Percentiles rank a stretch among this genome's conserved stretches.
Conservation (phyloP, 2,113 vertebrate genomes). For the Zosterops lateralis region DNA sequence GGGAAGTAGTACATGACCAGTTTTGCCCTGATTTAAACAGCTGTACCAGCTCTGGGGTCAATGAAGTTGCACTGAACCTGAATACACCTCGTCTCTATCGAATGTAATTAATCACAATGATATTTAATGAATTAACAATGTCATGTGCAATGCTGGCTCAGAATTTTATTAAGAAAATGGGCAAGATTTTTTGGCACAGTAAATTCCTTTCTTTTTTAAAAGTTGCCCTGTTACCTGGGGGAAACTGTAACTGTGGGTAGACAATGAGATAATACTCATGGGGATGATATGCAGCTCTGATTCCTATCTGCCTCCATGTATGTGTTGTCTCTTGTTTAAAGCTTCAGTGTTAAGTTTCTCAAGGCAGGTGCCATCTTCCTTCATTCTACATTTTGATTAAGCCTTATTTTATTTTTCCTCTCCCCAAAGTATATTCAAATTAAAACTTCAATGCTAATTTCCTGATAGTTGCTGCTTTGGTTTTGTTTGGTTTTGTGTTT, state of each 20-base stretch:
- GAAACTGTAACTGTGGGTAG: not conserved
- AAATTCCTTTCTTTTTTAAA: not conserved
- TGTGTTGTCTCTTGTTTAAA: conserved; percentile 49
- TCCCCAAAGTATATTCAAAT: not conserved
- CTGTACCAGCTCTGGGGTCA: conserved; percentile 5
- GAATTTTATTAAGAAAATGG: not conserved
- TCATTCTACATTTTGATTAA: not conserved
- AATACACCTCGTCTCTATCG: not conserved
- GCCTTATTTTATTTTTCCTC: not conserved
- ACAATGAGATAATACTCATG: conserved; percentile 1
- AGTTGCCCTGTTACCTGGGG: not conserved
- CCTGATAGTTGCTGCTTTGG: not conserved
- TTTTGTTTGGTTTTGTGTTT: not conserved
- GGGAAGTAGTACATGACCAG: not conserved
- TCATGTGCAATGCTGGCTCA: not conserved
- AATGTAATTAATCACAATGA: not conserved
- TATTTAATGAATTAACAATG: conserved; percentile 28
- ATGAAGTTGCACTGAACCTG: not conserved
- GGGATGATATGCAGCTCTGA: conserved; percentile 34
- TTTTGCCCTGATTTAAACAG: conserved; percentile 34
- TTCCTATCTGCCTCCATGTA: conserved; percentile 34
- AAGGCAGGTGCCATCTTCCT: conserved; percentile 11
- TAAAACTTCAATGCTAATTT: not conserved
- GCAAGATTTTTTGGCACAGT: not conserved
- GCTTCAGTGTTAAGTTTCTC: not conserved